phyloP scores from a whole-genome alignment of 92 coral and sea anemone species.

The Palythoa grandis region DNA sequence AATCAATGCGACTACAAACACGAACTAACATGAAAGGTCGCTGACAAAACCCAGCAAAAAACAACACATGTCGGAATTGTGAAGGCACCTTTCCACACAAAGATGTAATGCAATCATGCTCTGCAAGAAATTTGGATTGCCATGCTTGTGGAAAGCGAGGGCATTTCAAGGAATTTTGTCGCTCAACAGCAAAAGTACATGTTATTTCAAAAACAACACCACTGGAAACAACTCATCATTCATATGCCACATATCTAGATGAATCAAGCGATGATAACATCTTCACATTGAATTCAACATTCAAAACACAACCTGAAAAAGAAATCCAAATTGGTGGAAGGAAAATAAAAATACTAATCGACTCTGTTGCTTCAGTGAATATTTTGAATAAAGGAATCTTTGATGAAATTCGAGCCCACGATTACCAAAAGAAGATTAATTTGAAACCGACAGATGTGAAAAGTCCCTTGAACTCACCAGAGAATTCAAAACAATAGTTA shows the following conservation, averaged over 20 bases:
- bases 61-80: constrained; percentile 47
- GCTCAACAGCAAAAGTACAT: background rate
- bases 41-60: constrained; percentile 8
- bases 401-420: constrained; percentile 5
- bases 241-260: background rate
- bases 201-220: background rate
- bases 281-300: constrained; percentile 24
- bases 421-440: constrained; percentile 1
- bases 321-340: constrained; percentile 14
- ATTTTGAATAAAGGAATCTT: constrained; percentile 21
- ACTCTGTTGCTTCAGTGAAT: constrained; percentile 64
- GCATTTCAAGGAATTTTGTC: constrained; percentile 39
- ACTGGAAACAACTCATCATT: background rate
- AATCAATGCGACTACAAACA: background rate
- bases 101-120: constrained; percentile 45
- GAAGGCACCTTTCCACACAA: constrained; percentile 50
- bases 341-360: constrained; percentile 45
- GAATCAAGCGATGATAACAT: constrained; percentile 45
- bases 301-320: constrained; percentile 48
- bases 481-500: constrained; percentile 41
- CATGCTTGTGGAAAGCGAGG: constrained; percentile 39
- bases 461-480: constrained; percentile 46
- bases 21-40: background rate
- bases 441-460: constrained; percentile 24
- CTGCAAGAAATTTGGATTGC: constrained; percentile 38